Conservation (phyloP, 2,113 vertebrate species). For the Nerophis lumbriciformis region DNA sequence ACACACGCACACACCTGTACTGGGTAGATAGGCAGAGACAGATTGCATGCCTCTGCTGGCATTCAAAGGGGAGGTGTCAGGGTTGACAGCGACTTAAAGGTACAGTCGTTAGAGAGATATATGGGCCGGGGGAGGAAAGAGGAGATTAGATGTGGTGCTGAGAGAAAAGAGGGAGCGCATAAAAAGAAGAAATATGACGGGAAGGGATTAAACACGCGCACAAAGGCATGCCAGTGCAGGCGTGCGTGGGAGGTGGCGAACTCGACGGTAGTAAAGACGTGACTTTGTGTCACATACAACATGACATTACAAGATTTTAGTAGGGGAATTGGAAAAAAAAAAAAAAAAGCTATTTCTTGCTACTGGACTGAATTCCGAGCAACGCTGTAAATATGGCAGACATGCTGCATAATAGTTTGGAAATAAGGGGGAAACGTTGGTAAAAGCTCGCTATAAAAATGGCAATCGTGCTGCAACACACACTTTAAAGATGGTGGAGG, state of each 20-base stretch:
- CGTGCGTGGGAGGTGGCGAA: conserved; percentile 1
- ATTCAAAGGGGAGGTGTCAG: conserved; percentile 61
- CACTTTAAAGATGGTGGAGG: no score
- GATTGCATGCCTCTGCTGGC: conserved; percentile 51
- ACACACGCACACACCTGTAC: conserved; percentile 38
- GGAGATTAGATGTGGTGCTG: conserved; percentile 18
- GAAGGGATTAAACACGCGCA: background rate
- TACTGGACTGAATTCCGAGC: background rate
- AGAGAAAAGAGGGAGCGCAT: conserved; percentile 9
- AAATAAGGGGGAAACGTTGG: no score
- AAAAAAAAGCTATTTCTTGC: no score
- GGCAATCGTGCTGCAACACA: no score
- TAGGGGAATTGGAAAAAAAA: background rate
- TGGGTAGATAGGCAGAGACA: conserved; percentile 55
- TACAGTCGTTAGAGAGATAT: conserved; percentile 55
- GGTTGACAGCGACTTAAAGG: conserved; percentile 58
- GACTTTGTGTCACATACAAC: background rate
- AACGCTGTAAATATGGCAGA: background rate
- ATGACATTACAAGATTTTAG: background rate
- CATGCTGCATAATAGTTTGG: background rate
- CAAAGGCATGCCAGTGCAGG: background rate
- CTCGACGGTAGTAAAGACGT: background rate
- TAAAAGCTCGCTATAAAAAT: no score
- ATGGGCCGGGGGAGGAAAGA: conserved; percentile 36
- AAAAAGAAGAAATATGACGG: conserved; percentile 28